Percentiles rank a stretch among this genome's conserved stretches.
Evolutionary conservation across 64 coral and sea anemone species (phyloP).

Genomic region (Astreopora myriophthalma): DNA sequence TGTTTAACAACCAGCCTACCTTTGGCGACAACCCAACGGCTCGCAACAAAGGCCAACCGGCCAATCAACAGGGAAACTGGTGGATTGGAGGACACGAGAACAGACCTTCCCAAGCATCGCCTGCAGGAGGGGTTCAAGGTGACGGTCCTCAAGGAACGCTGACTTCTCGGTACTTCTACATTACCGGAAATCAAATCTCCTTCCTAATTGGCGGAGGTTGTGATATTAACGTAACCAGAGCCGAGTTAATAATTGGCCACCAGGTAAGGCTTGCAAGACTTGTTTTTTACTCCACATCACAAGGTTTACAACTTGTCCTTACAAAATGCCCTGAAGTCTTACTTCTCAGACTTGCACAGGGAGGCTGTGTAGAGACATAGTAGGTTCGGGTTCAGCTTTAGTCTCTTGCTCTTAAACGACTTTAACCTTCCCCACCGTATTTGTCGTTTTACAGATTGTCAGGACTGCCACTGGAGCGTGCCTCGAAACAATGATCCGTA

Average conservation of each 20-base stretch:
- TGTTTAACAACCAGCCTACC: neutral
- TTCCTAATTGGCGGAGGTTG: neutral
- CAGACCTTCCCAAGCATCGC: neutral
- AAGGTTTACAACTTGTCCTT: too few species aligned
- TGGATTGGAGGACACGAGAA: neutral
- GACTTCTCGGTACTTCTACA: neutral
- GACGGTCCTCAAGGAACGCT: neutral
- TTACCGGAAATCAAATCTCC: neutral
- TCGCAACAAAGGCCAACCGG: neutral
- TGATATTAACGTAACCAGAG: neutral
- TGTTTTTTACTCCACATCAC: too few species aligned
- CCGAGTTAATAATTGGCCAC: neutral
- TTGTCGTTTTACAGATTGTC: too few species aligned
- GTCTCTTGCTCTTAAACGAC: too few species aligned
- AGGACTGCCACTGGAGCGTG: neutral
- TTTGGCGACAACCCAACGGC: neutral
- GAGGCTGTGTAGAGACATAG: too few species aligned
- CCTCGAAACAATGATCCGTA: neutral
- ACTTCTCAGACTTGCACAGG: too few species aligned
- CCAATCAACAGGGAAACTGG: neutral
- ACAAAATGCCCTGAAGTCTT: too few species aligned
- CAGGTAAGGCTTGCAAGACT: too few species aligned
- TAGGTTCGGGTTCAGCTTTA: too few species aligned
- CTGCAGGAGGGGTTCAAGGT: neutral
- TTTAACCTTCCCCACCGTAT: too few species aligned